Base-by-base conservation (phyloP, 2,888 invertebrate genomes). In the Nomada fabriciana region DNA sequence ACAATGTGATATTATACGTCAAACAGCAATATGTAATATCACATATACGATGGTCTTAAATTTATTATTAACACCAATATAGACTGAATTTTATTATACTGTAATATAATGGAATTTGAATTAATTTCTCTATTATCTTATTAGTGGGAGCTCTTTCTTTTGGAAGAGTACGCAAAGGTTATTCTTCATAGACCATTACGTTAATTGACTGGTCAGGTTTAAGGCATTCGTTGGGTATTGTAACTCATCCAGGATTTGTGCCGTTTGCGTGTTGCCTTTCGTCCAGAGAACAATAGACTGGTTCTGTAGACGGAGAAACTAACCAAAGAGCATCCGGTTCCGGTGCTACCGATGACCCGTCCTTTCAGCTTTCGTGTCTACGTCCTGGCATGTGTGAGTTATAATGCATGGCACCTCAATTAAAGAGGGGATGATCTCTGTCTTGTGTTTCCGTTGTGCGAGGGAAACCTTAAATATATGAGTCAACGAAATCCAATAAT, bases 251-350 rank as follows among this genome's bases (percentile, higher is more conserved):
- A 73, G 69, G 67, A 84, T 71, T 70, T 55, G 74, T 74, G 71
- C 71, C 61, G 59, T 55, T 73, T 79, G 57, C 76, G 76, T 74
- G 74, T 81, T 76, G 63, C 67, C 69, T 67, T 83, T 83, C 81
- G 73, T 67, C 63, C 47, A 18, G 70, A 70, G 81, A 85, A 85
- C 85, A 85, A 86, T 84, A 63, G 74, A 52, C 13, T 11, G n/a
- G 36, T 15, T 25, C 43, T 25, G 65, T 52, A 67, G 67, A 68
- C 20, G 71, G 64, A 74, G 74, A 68, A 73, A 84, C 76, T 73
- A 57, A 68, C 76, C 81, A 76, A 86, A 86, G 85, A 79, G 85
- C 86, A 85, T 88, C 86, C 88, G 88, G 75, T 88, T 86, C 84
- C 81, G 84, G 77, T 61, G 65, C 71, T 67, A 78, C 76, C 67